Conservation (phyloP, 1,140 invertebrate species). For the Monomorium pharaonis region DNA sequence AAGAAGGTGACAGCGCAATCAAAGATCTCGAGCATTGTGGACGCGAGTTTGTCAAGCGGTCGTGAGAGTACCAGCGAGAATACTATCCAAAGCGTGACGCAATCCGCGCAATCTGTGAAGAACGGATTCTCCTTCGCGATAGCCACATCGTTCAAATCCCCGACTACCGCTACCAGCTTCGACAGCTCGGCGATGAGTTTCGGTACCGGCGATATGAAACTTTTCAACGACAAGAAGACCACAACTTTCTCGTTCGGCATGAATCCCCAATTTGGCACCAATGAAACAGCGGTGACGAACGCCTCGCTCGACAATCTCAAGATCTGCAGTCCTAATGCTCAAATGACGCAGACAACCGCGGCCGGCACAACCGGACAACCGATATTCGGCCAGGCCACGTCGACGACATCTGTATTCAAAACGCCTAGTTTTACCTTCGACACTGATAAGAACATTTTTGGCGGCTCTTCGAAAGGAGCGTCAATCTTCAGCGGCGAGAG, state of each 20-base stretch:
- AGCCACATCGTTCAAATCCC: neutral
- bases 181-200: conserved; percentile 52
- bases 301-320: conserved; percentile 71
- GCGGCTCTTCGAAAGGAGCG: conserved; percentile 1
- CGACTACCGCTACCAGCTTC: neutral
- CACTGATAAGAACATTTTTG: conserved; percentile 54
- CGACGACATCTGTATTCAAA: conserved; percentile 45
- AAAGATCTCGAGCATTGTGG: neutral
- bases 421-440: conserved; percentile 14
- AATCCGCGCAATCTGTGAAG: conserved; percentile 23
- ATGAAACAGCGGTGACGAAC: neutral
- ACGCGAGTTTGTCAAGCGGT: neutral
- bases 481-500: neutral
- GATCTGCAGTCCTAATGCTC: conserved; percentile 73
- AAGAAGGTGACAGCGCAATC: neutral
- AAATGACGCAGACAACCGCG: conserved; percentile 4
- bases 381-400: neutral
- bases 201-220: conserved; percentile 23
- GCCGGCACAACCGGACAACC: neutral
- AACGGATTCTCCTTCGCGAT: neutral
- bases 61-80: neutral
- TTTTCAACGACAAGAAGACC: conserved; percentile 45
- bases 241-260: conserved; percentile 57
- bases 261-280: conserved; percentile 25
- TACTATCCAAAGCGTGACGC: too few relatives aligned